These are phyloP conservation scores for Tetragonisca angustula DNA, from an alignment of 2,888 invertebrate species.

Conservation along the genomic window DNA sequence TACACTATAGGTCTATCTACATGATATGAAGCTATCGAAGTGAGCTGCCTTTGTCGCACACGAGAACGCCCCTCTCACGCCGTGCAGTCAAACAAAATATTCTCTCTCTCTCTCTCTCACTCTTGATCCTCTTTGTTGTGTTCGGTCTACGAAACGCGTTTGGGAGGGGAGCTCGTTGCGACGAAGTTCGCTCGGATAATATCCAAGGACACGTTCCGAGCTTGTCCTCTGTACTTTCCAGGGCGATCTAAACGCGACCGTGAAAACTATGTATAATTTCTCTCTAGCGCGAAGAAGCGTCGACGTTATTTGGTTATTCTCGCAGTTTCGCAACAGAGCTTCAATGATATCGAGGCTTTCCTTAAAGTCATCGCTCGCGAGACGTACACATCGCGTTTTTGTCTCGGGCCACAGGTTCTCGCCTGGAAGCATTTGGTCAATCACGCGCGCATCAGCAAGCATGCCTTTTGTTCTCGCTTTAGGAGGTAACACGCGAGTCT, in stretches of 20 bases:
- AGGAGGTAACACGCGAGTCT: constrained; percentile 5
- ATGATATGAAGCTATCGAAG: constrained; percentile 67
- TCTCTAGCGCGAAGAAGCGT: too few species aligned
- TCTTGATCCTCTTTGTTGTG: neutral
- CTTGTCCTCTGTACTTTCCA: constrained; percentile 4
- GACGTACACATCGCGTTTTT: neutral
- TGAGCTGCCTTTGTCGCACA: constrained; percentile 15
- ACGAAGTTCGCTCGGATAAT: neutral
- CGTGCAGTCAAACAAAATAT: constrained; percentile 37
- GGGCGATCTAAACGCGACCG: neutral
- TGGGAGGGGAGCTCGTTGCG: neutral
- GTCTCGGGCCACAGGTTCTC: neutral
- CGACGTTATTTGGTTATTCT: too few species aligned
- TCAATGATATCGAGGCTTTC: neutral
- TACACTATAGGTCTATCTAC: constrained; percentile 53
- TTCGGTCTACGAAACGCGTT: neutral
- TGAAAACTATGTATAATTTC: neutral
- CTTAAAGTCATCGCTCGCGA: constrained; percentile 31
- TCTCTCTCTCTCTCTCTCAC: neutral
- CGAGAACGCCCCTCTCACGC: constrained; percentile 16
- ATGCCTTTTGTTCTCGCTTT: constrained; percentile 14
- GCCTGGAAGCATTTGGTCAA: constrained; percentile 51
- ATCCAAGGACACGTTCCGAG: neutral
- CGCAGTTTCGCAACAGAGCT: neutral
- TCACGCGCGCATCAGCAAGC: constrained; percentile 22